A percentile compares a stretch with the other conserved stretches of the same genome.
Evolutionary conservation across 2,797 vertebrate species (phyloP).

Genomic region (Eutrigla gurnardus): DNA sequence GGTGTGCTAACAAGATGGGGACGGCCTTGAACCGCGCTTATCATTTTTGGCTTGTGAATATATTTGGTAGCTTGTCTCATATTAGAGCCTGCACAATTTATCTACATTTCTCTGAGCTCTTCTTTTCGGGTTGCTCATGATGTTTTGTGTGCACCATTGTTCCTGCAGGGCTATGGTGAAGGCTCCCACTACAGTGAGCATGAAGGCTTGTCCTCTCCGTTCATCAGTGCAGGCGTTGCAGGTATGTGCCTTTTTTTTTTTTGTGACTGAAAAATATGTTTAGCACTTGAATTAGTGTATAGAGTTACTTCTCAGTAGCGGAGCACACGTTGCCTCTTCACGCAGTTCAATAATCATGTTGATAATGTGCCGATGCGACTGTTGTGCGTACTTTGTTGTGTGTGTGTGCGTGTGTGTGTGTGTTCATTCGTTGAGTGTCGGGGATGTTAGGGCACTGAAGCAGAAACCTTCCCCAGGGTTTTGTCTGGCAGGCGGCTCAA

Average conservation of each 20-base stretch:
- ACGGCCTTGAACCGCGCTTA: conserved; percentile 15
- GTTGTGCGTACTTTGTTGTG: conserved; percentile 64
- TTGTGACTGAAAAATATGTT: background rate
- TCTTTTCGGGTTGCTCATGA: background rate
- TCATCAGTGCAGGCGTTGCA: conserved; percentile 92
- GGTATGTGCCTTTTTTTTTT: conserved; percentile 80
- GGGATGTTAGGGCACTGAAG: conserved; percentile 79
- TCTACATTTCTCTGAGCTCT: conserved; percentile 11
- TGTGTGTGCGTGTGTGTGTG: conserved; percentile 35
- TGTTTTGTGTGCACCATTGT: conserved; percentile 24
- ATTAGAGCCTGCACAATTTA: background rate
- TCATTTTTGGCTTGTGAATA: conserved; percentile 11
- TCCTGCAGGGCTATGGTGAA: conserved; percentile 89
- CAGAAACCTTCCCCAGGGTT: conserved; percentile 82
- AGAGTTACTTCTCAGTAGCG: background rate
- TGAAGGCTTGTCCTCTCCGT: conserved; percentile 90
- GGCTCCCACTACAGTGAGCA: conserved; percentile 92
- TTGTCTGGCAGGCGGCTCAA: conserved; percentile 79
- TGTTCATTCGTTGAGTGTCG: conserved; percentile 73
- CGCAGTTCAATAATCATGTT: conserved; percentile 33
- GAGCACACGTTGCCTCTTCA: conserved; percentile 19
- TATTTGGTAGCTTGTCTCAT: conserved; percentile 6
- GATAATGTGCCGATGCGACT: conserved; percentile 27
- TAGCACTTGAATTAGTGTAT: background rate
- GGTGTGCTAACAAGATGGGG: conserved; percentile 50